Percentiles rank a stretch among this genome's conserved stretches.
phyloP scores from a whole-genome alignment of 1,140 invertebrate genomes.

The Eufriesea mexicana region DNA sequence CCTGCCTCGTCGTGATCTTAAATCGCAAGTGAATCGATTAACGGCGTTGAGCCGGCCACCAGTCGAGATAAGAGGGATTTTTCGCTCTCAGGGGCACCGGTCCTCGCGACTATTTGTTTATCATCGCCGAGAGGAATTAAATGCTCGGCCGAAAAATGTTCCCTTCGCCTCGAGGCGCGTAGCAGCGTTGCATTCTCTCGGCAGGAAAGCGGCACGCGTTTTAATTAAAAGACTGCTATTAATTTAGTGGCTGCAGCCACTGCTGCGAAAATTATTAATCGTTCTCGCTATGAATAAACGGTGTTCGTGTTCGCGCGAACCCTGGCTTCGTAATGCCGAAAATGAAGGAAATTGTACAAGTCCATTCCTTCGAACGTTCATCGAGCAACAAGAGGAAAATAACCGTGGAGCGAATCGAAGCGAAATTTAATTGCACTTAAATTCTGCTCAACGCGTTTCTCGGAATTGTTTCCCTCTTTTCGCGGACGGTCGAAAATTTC shows the following conservation, averaged over 20 bases:
- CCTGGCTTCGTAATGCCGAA: background rate
- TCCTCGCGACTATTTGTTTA: background rate
- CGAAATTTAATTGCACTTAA: slow-evolving; percentile 49
- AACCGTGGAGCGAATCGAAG: slow-evolving; percentile 17
- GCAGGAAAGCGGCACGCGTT: slow-evolving; percentile 1
- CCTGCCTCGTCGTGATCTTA: no score
- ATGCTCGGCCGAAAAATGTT: background rate
- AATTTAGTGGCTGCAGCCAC: slow-evolving; percentile 21
- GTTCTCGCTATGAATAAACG: slow-evolving; percentile 20
- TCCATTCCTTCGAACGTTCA: background rate
- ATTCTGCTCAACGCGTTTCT: slow-evolving; percentile 35
- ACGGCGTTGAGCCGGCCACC: background rate
- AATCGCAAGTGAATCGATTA: background rate
- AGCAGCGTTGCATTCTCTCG: background rate
- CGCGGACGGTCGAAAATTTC: background rate
- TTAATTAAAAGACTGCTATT: slow-evolving; percentile 36
- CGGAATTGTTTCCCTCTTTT: background rate
- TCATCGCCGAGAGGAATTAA: background rate
- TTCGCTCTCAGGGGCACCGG: background rate
- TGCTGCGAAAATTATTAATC: slow-evolving; percentile 25
- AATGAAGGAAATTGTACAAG: background rate
- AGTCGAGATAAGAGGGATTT: background rate
- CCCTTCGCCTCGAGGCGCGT: background rate
- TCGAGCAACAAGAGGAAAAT: background rate
- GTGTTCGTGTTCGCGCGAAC: background rate